A percentile compares a stretch with the other conserved stretches of the same genome.
These are phyloP conservation scores for Rhinogobius similis DNA, from an alignment of 2,113 vertebrate genomes.

Conservation along the genomic window DNA sequence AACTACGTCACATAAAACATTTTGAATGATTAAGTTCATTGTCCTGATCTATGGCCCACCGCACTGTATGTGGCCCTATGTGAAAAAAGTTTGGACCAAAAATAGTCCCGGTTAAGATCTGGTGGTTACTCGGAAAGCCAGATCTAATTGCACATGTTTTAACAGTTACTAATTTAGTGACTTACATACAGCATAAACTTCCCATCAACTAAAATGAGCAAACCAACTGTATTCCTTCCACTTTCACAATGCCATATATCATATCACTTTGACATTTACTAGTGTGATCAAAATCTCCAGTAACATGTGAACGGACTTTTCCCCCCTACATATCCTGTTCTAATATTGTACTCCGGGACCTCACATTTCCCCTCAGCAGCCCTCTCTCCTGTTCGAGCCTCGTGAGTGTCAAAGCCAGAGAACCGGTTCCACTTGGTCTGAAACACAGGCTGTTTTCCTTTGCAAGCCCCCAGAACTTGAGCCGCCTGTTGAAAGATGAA, in stretches of 20 bases:
- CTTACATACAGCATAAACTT: not conserved
- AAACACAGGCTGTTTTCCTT: conserved; percentile 39
- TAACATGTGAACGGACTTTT: conserved; percentile 24
- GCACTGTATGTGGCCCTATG: too few species aligned
- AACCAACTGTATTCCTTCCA: conserved; percentile 27
- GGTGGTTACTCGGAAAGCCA: too few species aligned
- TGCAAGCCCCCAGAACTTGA: conserved; percentile 32
- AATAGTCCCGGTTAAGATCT: too few species aligned
- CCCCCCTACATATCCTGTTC: conserved; percentile 31
- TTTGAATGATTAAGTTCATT: too few species aligned
- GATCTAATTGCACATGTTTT: too few species aligned
- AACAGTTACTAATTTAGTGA: not conserved
- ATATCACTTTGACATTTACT: conserved; percentile 23
- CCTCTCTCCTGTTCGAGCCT: conserved; percentile 34
- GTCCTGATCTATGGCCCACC: too few species aligned
- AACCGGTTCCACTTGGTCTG: conserved; percentile 34
- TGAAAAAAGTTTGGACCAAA: too few species aligned
- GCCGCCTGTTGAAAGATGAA: conserved; percentile 51
- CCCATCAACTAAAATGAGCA: not conserved
- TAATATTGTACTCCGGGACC: conserved; percentile 28
- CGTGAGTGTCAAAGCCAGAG: conserved; percentile 24
- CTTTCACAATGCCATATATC: conserved; percentile 19
- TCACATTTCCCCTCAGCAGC: conserved; percentile 17
- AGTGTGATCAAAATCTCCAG: conserved; percentile 26
- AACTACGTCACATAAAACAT: too few species aligned